phyloP scores from a whole-genome alignment of 2,113 vertebrate species.

The Helogale parvula region DNA sequence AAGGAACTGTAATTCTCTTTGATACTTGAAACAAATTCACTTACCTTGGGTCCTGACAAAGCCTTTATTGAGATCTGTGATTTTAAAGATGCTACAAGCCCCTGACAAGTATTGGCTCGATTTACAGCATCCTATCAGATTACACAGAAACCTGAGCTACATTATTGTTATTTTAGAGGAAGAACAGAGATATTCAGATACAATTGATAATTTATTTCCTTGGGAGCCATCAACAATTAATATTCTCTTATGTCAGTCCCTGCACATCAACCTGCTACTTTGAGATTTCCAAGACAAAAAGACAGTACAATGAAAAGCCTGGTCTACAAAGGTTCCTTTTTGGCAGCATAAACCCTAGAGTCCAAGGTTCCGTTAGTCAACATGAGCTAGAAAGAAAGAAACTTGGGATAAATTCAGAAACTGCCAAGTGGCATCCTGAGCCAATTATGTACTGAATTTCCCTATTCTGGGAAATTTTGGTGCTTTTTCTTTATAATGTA shows the following conservation, averaged over 20 bases:
- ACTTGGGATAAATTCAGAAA: background rate
- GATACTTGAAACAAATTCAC: conserved; percentile 39
- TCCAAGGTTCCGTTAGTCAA: background rate
- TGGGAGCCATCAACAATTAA: background rate
- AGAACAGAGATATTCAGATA: background rate
- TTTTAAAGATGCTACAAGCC: background rate
- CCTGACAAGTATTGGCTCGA: conserved; percentile 16
- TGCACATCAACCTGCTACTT: background rate
- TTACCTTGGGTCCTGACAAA: conserved; percentile 13
- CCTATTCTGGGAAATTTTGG: background rate
- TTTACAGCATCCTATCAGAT: background rate
- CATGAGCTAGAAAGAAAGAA: background rate
- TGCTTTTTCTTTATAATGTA: background rate
- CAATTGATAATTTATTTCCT: background rate
- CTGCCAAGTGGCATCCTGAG: background rate
- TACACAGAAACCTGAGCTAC: background rate
- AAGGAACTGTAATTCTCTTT: conserved; percentile 50
- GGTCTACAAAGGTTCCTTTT: background rate
- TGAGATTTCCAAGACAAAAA: conserved; percentile 27
- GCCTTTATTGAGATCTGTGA: conserved; percentile 32
- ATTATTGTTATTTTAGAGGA: background rate
- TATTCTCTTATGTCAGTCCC: background rate
- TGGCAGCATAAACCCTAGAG: background rate
- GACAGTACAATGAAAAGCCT: background rate
- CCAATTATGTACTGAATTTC: background rate